Base-by-base conservation (phyloP, 2,113 vertebrate genomes). In the Stegastes partitus region DNA sequence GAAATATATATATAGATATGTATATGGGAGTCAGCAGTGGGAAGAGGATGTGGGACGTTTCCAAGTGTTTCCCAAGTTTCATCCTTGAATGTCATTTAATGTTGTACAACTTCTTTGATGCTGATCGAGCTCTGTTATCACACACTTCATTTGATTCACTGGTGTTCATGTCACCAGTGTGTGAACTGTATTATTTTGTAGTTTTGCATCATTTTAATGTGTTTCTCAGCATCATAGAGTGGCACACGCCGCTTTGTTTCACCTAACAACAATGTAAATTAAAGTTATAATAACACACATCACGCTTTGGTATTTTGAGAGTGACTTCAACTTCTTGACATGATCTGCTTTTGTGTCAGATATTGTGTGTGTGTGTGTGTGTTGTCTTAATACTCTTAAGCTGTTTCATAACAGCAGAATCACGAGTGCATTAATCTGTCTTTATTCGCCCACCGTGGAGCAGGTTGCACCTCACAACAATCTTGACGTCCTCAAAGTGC, bases 341-440 rank as follows among this genome's bases (percentile, higher is more conserved):
- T 73, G 14, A 15, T 56, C n/a, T 62, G 28, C 14, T 42, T 69
- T 69, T 57, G n/a, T 49, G 39, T 56, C 26, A 22, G 65, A 54
- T 53, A 58, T 49, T 68, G 19, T 61, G 12, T 59, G 45, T 79
- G 63, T 53, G 16, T 68, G 12, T 64, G 61, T 54, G 15, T 67
- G 11, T 51, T 0, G 64, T 69, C 63, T 79, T 85, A 83, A 89
- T 86, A 74, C 85, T 84, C 81, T 85, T 88, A 89, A 87, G 18
- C 72, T 53, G 75, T 91, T 91, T 90, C 74, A 87, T 87, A 85
- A 89, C 77, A 83, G 74, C 58, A 64, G 81, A 74, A 79, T 79
- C 63, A 79, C 76, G 75, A 74, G 37, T 47, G 75, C 58, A 86
- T 88, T 77, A 85, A 89, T 87, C 69, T 61, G 28, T 83, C 68